phyloP scores from a whole-genome alignment of 2,888 invertebrate species.

The Dynastes maya region DNA sequence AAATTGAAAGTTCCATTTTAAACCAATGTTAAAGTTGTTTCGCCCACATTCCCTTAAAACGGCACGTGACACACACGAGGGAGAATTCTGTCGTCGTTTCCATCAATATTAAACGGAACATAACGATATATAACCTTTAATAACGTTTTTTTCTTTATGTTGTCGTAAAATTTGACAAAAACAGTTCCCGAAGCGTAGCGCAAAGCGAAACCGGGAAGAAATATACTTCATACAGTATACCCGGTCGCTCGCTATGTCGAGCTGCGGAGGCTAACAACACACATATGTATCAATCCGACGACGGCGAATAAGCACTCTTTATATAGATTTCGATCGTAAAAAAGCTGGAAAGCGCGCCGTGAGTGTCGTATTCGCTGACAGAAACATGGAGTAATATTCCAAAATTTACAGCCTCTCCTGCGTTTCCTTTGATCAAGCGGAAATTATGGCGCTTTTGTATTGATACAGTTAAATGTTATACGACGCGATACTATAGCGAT shows the following conservation, averaged over 20 bases:
- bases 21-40: no score
- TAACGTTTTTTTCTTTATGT: conserved; percentile 35
- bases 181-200: conserved; percentile 3
- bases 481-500: no score
- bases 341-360: conserved; percentile 31
- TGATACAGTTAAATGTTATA: conserved; percentile 19
- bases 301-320: background rate
- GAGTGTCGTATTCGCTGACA: conserved; percentile 39
- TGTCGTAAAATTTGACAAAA: conserved; percentile 32
- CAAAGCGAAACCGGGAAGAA: conserved; percentile 3
- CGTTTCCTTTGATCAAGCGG: conserved; percentile 37
- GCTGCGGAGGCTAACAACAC: background rate
- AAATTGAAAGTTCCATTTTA: no score
- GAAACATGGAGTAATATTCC: conserved; percentile 40
- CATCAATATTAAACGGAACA: conserved; percentile 9
- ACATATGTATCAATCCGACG: background rate
- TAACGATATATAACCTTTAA: conserved; percentile 20
- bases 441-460: conserved; percentile 42
- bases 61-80: background rate
- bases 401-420: conserved; percentile 45
- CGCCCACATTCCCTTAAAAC: background rate
- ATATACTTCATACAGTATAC: background rate
- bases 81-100: conserved; percentile 1
- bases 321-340: conserved; percentile 36
- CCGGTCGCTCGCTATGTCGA: background rate